phyloP scores from a whole-genome alignment of 2,797 vertebrate genomes.

The Urophycis tenuis region DNA sequence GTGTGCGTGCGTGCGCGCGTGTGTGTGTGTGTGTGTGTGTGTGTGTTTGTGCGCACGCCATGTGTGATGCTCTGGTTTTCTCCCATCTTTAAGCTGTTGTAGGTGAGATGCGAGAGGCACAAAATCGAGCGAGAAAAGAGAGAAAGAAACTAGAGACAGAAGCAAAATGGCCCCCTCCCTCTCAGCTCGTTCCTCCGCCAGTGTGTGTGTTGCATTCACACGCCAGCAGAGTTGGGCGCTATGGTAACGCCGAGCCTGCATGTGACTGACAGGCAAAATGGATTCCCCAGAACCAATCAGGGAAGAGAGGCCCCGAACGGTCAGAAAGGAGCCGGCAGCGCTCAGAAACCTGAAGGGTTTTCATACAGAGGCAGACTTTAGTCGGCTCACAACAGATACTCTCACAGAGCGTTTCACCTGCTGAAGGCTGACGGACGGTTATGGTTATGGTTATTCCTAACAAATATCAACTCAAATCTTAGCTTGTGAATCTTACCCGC shows the following conservation, averaged over 20 bases:
- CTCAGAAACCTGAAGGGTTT: not conserved
- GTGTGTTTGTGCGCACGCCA: too few relatives aligned
- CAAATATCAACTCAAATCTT: not conserved
- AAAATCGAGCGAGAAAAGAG: not conserved
- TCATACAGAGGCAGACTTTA: not conserved
- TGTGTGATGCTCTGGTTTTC: too few relatives aligned
- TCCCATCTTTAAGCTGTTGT: too few relatives aligned
- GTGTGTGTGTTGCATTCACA: not conserved
- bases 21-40: too few relatives aligned
- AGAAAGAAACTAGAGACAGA: too few relatives aligned
- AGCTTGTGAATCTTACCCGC: not conserved
- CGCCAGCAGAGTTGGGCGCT: not conserved
- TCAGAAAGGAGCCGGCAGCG: not conserved
- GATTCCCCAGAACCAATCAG: not conserved
- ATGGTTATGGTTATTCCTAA: too few relatives aligned
- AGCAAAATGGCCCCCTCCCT: too few relatives aligned
- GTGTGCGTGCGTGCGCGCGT: too few relatives aligned
- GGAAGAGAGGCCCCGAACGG: not conserved
- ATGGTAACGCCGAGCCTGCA: not conserved
- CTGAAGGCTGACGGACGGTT: not conserved
- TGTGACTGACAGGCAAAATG: not conserved
- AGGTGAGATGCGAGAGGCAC: too few relatives aligned
- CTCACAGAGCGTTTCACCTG: not conserved
- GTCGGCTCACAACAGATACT: not conserved
- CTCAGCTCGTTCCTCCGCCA: not conserved